These are phyloP conservation scores for Drosophila ficusphila DNA, from an alignment of 1,140 invertebrate genomes.

Conservation along the genomic window DNA sequence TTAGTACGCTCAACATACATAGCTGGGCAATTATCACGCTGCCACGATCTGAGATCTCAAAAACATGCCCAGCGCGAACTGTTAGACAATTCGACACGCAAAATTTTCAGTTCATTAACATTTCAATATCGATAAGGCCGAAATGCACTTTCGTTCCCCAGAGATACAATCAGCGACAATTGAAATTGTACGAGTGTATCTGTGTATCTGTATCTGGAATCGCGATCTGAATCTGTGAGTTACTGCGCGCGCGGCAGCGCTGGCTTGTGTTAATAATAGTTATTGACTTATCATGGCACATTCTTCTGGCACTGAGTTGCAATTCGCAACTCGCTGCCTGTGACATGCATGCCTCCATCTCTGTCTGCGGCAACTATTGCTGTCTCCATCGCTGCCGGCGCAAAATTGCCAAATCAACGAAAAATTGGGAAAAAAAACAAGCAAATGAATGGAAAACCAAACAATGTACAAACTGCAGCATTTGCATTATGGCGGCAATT, in stretches of 20 bases:
- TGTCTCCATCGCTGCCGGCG: constrained; percentile 5
- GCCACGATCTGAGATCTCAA: constrained; percentile 35
- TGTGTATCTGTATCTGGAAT: constrained; percentile 33
- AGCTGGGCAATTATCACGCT: constrained; percentile 56
- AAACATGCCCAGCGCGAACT: constrained; percentile 40
- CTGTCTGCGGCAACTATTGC: constrained; percentile 6
- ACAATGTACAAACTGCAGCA: constrained; percentile 33
- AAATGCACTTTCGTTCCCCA: constrained; percentile 66
- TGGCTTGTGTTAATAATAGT: constrained; percentile 64
- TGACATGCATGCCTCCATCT: constrained; percentile 52
- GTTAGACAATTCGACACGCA: constrained; percentile 72
- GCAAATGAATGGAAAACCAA: constrained; percentile 43
- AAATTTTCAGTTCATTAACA: constrained; percentile 80
- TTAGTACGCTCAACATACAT: constrained; percentile 49
- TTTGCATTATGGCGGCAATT: constrained; percentile 71
- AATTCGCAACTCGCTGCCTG: constrained; percentile 63
- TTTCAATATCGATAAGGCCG: constrained; percentile 69
- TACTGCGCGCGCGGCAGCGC: constrained; percentile 13
- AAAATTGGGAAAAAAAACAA: constrained; percentile 47
- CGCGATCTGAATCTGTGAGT: constrained; percentile 15
- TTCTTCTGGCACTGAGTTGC: constrained; percentile 50
- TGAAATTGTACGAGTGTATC: constrained; percentile 39
- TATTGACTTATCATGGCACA: constrained; percentile 76
- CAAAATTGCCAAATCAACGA: constrained; percentile 65
- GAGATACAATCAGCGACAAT: constrained; percentile 43